Evolutionary conservation across 2,113 vertebrate species (phyloP).

Genomic region (Pseudopipra pipra): DNA sequence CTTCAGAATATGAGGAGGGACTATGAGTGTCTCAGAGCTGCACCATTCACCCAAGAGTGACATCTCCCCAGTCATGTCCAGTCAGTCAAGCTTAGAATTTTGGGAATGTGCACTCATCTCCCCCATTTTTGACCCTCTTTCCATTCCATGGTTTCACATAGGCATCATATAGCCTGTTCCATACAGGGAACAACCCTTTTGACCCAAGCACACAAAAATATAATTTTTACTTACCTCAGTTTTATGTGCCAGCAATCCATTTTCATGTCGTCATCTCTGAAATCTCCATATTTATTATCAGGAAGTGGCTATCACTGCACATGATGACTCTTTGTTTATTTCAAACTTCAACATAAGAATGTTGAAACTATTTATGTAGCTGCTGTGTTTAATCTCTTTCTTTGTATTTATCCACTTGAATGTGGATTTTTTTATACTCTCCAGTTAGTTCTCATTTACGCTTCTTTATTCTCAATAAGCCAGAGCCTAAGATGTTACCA

Average conservation of each 20-base stretch:
- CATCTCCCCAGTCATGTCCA: neutral
- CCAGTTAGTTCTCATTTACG: neutral
- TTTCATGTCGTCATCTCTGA: neutral
- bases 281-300: neutral
- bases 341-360: neutral
- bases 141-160: neutral
- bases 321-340: neutral
- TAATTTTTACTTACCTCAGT: neutral
- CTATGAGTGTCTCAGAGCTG: neutral
- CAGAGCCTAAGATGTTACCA: neutral
- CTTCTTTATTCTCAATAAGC: neutral
- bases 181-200: neutral
- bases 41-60: neutral
- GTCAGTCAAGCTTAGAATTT: neutral
- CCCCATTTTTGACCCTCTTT: neutral
- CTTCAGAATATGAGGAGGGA: neutral
- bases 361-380: neutral
- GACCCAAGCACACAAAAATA: neutral
- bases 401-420: neutral
- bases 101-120: neutral
- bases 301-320: neutral
- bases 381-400: neutral
- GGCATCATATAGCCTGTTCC: neutral
- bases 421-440: neutral
- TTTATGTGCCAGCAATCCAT: fast-evolving